Percentiles rank a stretch among this genome's conserved stretches.
Evolutionary conservation across 2,113 vertebrate species (phyloP).

Genomic region (Struthio camelus): DNA sequence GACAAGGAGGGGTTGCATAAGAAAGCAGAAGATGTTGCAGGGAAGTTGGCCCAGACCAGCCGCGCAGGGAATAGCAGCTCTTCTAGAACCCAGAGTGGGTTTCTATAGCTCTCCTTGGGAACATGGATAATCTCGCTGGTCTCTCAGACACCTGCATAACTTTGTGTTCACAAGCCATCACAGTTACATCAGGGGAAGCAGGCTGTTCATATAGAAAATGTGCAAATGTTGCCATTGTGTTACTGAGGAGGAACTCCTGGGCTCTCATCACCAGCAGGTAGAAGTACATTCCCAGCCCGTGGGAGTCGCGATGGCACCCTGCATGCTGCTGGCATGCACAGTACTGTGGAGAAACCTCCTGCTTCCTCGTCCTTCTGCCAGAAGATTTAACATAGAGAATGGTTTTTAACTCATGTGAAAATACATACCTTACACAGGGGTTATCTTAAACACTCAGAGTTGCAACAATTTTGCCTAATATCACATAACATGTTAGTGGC

Average conservation of each 20-base stretch:
- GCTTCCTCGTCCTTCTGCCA: not conserved
- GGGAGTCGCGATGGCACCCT: not conserved
- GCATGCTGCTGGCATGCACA: not conserved
- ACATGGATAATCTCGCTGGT: not conserved
- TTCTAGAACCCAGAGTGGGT: not conserved
- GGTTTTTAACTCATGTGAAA: not conserved
- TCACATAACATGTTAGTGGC: fast-evolving
- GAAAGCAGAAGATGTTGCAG: not conserved
- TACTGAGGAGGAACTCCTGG: not conserved
- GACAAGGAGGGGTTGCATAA: not conserved
- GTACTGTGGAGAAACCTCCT: not conserved
- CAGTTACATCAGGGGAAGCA: not conserved
- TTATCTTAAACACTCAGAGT: not conserved
- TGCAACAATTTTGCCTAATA: not conserved
- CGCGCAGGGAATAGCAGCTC: not conserved
- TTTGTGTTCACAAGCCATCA: not conserved
- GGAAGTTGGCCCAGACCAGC: not conserved
- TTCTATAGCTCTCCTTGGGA: not conserved
- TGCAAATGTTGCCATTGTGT: not conserved
- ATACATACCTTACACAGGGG: not conserved
- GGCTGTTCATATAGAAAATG: not conserved
- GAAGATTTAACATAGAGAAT: fast-evolving
- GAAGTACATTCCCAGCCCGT: not conserved
- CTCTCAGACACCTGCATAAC: not conserved
- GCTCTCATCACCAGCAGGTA: not conserved